Conservation (phyloP, 2,888 invertebrate genomes). For the Pseudococcus longispinus region DNA sequence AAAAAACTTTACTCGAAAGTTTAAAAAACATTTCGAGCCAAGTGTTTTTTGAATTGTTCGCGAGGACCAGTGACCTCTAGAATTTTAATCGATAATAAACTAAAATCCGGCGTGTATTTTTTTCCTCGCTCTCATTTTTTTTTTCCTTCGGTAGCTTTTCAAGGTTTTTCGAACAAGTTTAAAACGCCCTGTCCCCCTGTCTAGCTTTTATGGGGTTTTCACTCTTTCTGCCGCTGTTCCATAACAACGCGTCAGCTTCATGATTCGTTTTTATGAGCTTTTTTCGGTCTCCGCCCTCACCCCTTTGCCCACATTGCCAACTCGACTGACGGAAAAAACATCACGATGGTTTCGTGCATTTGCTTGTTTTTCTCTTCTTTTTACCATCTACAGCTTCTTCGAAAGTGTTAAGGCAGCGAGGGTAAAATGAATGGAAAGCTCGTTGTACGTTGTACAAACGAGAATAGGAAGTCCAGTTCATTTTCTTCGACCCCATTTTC, state of each 20-base stretch:
- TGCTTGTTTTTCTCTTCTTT: background rate
- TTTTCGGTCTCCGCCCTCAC: background rate
- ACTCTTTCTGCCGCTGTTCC: background rate
- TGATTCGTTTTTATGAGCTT: conserved; percentile 18
- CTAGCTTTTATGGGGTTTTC: conserved; percentile 3
- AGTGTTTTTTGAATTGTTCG: background rate
- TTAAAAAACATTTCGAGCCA: background rate
- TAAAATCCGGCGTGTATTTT: background rate
- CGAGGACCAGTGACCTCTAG: background rate
- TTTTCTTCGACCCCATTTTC: conserved; percentile 43
- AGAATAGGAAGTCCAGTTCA: conserved; percentile 46
- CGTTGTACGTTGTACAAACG: conserved; percentile 27
- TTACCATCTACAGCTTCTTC: background rate
- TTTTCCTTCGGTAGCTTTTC: background rate
- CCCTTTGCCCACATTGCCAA: too few relatives aligned
- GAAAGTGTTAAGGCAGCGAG: background rate
- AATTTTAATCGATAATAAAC: conserved; percentile 39
- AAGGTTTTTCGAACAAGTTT: conserved; percentile 2
- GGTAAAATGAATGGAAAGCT: conserved; percentile 44
- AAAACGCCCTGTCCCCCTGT: background rate
- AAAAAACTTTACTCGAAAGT: background rate
- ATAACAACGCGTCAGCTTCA: background rate
- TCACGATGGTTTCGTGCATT: conserved; percentile 6
- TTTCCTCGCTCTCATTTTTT: background rate
- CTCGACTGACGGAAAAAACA: background rate